Conservation (phyloP, 2,797 vertebrate genomes). For the Catharus ustulatus region DNA sequence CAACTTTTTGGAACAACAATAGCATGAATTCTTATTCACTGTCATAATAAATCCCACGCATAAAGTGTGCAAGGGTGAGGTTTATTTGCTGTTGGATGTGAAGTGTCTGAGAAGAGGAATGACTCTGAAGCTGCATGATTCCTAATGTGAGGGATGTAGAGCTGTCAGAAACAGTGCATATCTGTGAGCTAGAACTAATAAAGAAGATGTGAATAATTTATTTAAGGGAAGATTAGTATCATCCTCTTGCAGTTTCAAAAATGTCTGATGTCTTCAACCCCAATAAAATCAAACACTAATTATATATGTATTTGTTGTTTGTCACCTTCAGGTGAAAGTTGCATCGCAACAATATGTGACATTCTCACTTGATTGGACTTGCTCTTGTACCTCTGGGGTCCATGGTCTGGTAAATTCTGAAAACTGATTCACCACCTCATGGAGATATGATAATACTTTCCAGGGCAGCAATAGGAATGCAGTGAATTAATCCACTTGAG, state of each 20-base stretch:
- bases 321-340: neutral
- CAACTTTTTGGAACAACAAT: neutral
- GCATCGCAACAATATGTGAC: neutral
- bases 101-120: neutral
- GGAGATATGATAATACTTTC: rapidly evolving
- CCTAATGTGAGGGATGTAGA: neutral
- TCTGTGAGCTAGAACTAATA: slow-evolving; percentile 2
- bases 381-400: neutral
- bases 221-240: neutral
- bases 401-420: neutral
- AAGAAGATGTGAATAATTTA: slow-evolving; percentile 22
- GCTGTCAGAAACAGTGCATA: neutral
- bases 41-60: neutral
- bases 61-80: neutral
- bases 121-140: neutral
- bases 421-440: neutral
- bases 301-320: neutral
- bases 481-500: neutral
- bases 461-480: neutral
- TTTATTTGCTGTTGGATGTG: neutral
- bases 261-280: neutral
- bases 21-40: neutral
- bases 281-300: neutral
- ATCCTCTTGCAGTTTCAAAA: neutral
- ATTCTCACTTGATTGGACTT: neutral